phyloP scores from a whole-genome alignment of 2,113 vertebrate genomes.

The Tachysurus fulvidraco region DNA sequence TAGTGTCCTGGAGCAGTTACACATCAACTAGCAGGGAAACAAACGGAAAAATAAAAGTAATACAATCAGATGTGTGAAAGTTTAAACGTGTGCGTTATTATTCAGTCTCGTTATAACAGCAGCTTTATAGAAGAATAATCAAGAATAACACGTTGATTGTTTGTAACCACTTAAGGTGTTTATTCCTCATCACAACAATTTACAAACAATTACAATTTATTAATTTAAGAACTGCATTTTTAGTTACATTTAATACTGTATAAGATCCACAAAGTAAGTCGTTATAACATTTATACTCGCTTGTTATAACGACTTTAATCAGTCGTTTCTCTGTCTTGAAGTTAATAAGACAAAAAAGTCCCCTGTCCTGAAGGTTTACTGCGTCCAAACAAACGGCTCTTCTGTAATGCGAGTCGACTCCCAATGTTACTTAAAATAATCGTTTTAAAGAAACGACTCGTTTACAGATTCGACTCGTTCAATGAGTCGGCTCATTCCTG shows the following conservation, averaged over 20 bases:
- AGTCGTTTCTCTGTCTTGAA: not conserved
- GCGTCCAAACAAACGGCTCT: not conserved
- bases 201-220: not conserved
- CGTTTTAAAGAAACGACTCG: not conserved
- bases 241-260: not conserved
- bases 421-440: not conserved
- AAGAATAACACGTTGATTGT: not conserved
- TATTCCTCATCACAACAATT: not conserved
- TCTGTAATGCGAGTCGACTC: not conserved
- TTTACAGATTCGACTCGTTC: too few species aligned
- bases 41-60: not conserved
- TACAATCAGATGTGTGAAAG: not conserved
- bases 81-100: not conserved
- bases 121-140: not conserved
- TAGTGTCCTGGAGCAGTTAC: not conserved
- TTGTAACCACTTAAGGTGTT: not conserved
- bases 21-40: accelerated
- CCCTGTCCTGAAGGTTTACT: not conserved
- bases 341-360: not conserved
- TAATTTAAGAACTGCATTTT: not conserved
- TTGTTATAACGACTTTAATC: too few species aligned
- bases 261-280: not conserved
- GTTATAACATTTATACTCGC: not conserved
- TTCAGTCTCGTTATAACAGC: not conserved
- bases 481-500: not conserved